A percentile compares a stretch with the other conserved stretches of the same genome.
Conservation (phyloP, 2,113 vertebrate genomes). For the Dasypus novemcinctus region DNA sequence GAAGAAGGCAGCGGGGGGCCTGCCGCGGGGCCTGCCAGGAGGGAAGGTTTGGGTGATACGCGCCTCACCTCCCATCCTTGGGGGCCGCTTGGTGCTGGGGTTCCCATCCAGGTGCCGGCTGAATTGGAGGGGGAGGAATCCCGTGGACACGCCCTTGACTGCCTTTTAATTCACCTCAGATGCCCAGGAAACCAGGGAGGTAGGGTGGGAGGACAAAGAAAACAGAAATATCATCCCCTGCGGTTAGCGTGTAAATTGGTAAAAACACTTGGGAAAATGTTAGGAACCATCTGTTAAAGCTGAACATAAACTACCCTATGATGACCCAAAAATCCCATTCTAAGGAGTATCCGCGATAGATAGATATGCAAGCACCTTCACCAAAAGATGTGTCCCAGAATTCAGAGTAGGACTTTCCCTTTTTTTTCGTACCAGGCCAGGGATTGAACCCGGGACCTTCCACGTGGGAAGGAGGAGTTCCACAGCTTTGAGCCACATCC, state of each 20-base stretch:
- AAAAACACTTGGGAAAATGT: neutral
- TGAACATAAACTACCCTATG: accelerated
- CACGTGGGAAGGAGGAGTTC: no score
- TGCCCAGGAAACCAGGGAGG: no score
- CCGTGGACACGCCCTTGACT: neutral
- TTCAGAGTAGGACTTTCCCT: neutral
- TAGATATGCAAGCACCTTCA: accelerated
- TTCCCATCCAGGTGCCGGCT: neutral
- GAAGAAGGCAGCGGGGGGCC: no score
- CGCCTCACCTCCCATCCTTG: neutral
- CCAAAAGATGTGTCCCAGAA: accelerated
- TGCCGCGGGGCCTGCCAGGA: no score
- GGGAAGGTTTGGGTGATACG: neutral
- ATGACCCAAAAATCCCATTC: neutral
- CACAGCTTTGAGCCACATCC: no score
- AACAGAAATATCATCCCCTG: accelerated
- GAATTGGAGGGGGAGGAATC: neutral
- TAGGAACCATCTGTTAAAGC: no score
- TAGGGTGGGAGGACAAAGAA: neutral
- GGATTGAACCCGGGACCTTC: no score
- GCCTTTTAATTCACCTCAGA: neutral
- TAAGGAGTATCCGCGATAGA: accelerated
- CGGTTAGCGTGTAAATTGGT: neutral
- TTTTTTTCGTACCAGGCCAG: no score
- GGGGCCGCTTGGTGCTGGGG: neutral